Conservation (phyloP, 2,797 vertebrate genomes). For the Botia kubotai region DNA sequence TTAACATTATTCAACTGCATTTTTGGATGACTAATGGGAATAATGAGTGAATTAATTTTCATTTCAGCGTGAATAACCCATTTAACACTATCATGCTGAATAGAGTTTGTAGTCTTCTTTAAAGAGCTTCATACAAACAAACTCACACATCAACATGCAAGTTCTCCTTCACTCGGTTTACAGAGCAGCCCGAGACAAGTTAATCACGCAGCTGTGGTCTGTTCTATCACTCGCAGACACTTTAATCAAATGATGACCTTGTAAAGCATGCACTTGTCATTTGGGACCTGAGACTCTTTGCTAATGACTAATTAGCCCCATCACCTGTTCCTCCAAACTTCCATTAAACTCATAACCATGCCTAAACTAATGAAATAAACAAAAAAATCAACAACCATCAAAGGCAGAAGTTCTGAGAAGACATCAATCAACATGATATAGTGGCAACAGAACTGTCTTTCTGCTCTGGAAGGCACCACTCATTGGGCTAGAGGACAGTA, state of each 20-base stretch:
- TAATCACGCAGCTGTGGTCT: constrained; percentile 79
- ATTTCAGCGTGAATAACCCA: no score
- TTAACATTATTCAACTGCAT: no score
- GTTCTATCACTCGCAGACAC: constrained; percentile 76
- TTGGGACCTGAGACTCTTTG: constrained; percentile 78
- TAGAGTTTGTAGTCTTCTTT: no score
- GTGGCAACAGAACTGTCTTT: constrained; percentile 55
- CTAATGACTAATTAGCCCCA: constrained; percentile 86
- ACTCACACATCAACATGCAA: no score
- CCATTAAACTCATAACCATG: constrained; percentile 77
- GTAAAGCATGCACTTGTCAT: constrained; percentile 83
- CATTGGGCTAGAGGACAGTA: constrained; percentile 73
- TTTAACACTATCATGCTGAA: no score
- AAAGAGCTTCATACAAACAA: no score
- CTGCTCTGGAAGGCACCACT: constrained; percentile 62
- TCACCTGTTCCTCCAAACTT: constrained; percentile 81
- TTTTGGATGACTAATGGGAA: no score
- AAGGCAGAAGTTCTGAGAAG: constrained; percentile 50
- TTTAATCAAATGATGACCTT: constrained; percentile 88
- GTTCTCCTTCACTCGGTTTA: constrained; percentile 32
- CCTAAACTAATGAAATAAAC: constrained; percentile 79
- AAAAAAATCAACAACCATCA: constrained; percentile 63
- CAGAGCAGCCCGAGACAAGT: constrained; percentile 64
- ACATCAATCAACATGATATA: constrained; percentile 74
- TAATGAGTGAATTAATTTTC: no score